phyloP scores from a whole-genome alignment of 2,113 vertebrate species.

The Danionella cerebrum region DNA sequence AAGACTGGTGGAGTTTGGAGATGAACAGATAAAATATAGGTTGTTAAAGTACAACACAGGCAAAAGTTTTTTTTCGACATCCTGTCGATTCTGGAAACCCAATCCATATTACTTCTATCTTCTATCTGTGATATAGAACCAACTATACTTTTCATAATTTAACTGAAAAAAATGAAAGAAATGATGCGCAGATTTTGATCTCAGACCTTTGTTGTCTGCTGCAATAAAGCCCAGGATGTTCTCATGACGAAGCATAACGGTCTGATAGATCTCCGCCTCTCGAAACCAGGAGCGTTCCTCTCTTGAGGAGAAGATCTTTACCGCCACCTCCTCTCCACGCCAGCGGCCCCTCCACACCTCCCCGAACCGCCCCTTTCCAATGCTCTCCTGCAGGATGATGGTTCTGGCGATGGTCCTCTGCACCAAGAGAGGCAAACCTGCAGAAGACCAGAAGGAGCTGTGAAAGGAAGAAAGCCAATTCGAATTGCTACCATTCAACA shows the following conservation, averaged over 20 bases:
- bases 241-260: slow-evolving; percentile 81
- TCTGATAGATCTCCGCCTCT: slow-evolving; percentile 83
- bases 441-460: not conserved
- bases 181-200: not conserved
- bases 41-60: too few species aligned
- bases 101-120: too few species aligned
- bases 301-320: slow-evolving; percentile 82
- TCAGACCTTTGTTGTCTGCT: slow-evolving; percentile 79
- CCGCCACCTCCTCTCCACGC: slow-evolving; percentile 82
- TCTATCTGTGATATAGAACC: too few species aligned
- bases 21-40: too few species aligned
- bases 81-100: too few species aligned
- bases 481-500: too few species aligned
- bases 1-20: too few species aligned
- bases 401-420: slow-evolving; percentile 83
- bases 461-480: too few species aligned
- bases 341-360: slow-evolving; percentile 83
- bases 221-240: slow-evolving; percentile 84
- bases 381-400: slow-evolving; percentile 82
- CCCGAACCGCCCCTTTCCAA: slow-evolving; percentile 81
- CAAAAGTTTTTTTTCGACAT: too few species aligned
- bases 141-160: too few species aligned
- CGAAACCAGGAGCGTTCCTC: slow-evolving; percentile 84
- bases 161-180: too few species aligned
- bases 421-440: slow-evolving; percentile 78